Conservation (phyloP, 1,140 invertebrate species). For the Nylanderia fulva region DNA sequence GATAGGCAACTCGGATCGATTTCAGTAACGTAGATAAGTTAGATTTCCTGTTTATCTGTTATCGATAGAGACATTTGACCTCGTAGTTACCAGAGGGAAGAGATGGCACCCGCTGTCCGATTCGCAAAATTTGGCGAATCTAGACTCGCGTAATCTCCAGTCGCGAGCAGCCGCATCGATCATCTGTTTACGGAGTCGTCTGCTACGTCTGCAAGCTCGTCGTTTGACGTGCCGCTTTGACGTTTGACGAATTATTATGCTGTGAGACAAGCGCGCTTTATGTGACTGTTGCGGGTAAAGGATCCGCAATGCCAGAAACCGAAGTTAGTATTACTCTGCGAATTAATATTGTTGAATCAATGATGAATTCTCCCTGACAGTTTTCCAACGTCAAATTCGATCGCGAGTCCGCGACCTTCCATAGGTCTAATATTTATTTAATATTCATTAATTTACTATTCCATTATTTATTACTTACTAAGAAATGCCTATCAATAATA, state of each 20-base stretch:
- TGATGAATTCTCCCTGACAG: constrained; percentile 27
- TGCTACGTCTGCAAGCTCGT: constrained; percentile 59
- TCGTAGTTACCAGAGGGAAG: too few relatives aligned
- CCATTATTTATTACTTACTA: constrained; percentile 20
- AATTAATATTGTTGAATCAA: background rate
- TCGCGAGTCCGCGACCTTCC: background rate
- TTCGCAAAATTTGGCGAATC: background rate
- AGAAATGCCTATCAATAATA: constrained; percentile 1
- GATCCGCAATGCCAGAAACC: constrained; percentile 71
- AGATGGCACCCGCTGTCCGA: background rate
- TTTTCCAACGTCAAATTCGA: constrained; percentile 56
- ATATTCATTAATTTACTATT: background rate
- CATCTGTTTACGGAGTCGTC: constrained; percentile 78
- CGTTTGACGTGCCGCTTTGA: constrained; percentile 47
- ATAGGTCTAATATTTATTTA: background rate
- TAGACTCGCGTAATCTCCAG: background rate
- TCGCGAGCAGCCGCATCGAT: constrained; percentile 61
- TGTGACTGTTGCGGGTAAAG: constrained; percentile 54
- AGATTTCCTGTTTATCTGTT: too few relatives aligned
- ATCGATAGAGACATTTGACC: too few relatives aligned
- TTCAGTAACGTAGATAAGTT: too few relatives aligned
- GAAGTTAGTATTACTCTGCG: constrained; percentile 68
- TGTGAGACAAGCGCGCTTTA: constrained; percentile 68
- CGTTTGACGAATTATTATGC: constrained; percentile 67
- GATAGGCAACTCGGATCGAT: too few relatives aligned